Conservation (phyloP, 2,797 vertebrate species). For the Xerus rutilus region DNA sequence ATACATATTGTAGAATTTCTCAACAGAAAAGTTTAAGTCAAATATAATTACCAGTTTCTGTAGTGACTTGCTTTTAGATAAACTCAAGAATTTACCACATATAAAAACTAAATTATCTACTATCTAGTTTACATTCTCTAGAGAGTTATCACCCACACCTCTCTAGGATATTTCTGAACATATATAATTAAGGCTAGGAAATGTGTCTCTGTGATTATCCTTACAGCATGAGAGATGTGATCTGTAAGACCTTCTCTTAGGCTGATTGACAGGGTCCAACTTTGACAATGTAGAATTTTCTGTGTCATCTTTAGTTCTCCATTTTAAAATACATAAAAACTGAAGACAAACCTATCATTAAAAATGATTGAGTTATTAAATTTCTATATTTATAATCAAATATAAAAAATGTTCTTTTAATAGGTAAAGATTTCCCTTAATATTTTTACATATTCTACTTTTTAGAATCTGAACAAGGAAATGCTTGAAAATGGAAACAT, state of each 20-base stretch:
- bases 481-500: slow-evolving; percentile 46
- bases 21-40: background rate
- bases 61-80: background rate
- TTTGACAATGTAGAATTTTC: background rate
- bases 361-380: background rate
- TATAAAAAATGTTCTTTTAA: slow-evolving; percentile 18
- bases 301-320: background rate
- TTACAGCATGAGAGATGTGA: background rate
- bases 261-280: background rate
- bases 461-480: slow-evolving; percentile 59
- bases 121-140: background rate
- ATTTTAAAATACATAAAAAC: background rate
- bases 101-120: slow-evolving; percentile 20
- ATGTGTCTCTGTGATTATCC: background rate
- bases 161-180: slow-evolving; percentile 9
- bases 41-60: background rate
- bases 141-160: background rate
- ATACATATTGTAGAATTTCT: slow-evolving; percentile 22
- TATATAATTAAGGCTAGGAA: background rate
- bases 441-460: background rate
- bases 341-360: background rate
- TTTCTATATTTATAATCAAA: slow-evolving; percentile 19
- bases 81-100: slow-evolving; percentile 22
- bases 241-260: background rate
- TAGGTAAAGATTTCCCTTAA: background rate